Base-by-base conservation (phyloP, 2,797 vertebrate genomes). In the Anolis apletophallus region DNA sequence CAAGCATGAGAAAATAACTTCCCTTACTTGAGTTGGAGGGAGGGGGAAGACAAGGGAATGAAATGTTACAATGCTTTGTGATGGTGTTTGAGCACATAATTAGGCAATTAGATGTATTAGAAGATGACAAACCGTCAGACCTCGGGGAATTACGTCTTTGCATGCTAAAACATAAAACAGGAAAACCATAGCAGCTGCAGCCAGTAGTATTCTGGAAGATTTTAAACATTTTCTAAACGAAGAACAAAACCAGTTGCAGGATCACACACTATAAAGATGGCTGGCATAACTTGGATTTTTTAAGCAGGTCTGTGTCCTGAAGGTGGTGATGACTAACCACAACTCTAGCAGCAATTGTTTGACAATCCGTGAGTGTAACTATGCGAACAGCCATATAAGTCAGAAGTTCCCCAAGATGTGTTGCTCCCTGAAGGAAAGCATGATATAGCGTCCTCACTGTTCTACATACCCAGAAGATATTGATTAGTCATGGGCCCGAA, bases 31-130 rank as follows among this genome's bases (percentile, higher is more conserved):
- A 69, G 32, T 81, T 50, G 32, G 50, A 72, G 9, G 81, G 36
- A 40, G 26, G 1, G 17, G 54, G 29, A 73, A 67, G 86, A 64
- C 7, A n/a, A 75, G 83, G 83, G 75, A 83, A 79, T 52, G 52
- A 88, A 87, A 69, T 67, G 77, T 83, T 80, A 8, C 89, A 91
- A 91, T 40, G 19, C 71, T 85, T 90, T 88, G 75, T 67, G 52
- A 81, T 11, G n/a, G 85, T 29, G 71, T 1, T 3, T 86, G 82
- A 86, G 86, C 82, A 84, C 90, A 69, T 91, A 88, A 91, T 89
- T 84, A 88, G 86, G 84, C 85, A 82, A 88, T 91, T 83, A 88
- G 55, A 77, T 59, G 81, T 86, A 46, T 23, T 68, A 91, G 80
- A 90, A 79, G 78, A 86, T 83, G 79, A 87, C 67, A 81, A 88